Evolutionary conservation across 2,888 invertebrate genomes (phyloP), one percentile per base, ranked within the genome.

Genomic region (Lobophora halterata): DNA sequence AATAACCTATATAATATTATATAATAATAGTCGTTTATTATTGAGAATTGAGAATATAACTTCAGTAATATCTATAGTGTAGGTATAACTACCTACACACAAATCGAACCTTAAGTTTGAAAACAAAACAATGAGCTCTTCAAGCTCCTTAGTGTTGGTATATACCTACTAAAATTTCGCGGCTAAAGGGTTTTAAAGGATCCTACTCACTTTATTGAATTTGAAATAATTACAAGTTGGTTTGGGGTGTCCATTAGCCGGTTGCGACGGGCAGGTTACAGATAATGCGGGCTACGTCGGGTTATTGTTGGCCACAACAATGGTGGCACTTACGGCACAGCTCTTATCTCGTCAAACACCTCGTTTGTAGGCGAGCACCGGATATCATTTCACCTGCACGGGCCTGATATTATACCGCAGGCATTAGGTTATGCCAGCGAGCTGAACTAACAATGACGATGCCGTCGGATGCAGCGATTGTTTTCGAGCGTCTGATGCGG

Each of bases 261-360:
- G 68, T 65, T 65, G 60, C 62, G 61, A 55, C 61, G 58, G 62
- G 23, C 44, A 44, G 48, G 44, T 65, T 65, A 62, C 65, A 71
- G 77, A 76, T 81, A 79, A 79, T 73, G 61, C 71, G 54, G 61
- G 58, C 60, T 58, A 60, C 60, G 67, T 55, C 58, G 70, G 72
- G 71, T 71, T 78, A 79, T 80, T 79, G 79, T 79, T 71, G 68
- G 55, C 49, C 51, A 65, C 64, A 74, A 79, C 79, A 79, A 80
- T 74, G 66, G 65, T 58, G 61, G 63, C 70, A 71, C 75, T 77
- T 74, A 77, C 65, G 65, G 58, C 58, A 57, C 58, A 64, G 65
- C 61, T 70, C 74, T 79, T 80, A 80, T 79, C 79, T 75, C 74
- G 64, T 69, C 68, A 66, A 63, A 69, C 74, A 71, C 71, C 68